Base-by-base conservation (phyloP, 2,797 vertebrate species). In the Luscinia megarhynchos region DNA sequence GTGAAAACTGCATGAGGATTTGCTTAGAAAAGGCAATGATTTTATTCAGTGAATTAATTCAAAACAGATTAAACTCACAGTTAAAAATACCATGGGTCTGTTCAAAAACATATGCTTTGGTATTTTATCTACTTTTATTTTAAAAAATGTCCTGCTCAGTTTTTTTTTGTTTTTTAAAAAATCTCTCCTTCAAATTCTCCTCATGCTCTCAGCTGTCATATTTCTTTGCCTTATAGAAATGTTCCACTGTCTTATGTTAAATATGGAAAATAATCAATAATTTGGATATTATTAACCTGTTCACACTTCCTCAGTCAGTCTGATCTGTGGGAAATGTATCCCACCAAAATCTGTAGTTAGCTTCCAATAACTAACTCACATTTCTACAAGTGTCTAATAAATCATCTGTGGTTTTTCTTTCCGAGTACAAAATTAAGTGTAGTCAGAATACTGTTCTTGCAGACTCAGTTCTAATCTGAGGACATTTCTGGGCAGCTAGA, bases 21-120 rank as follows among this genome's bases (percentile, higher is more conserved):
- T 87, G 5, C 36, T 84, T 73, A 61, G 51, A 73, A 92, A 88
- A 92, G 5, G 27, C 15, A 58, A 18, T 70, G 22, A 26, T 76
- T 94, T 91, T 84, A 53, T 73, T 76, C 53, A 76, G 45, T n/a
- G 12, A 86, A 76, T 93, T 58, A 87, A 93, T 81, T 92, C 34
- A 84, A 92, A 93, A 40, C 64, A 94, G 53, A 30, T 73, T 43
- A 76, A 89, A 75, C 40, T 73, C 59, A 46, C 43, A 68, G 57
- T 72, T 89, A 70, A 94, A 87, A 89, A 87, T 77, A 73, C 12
- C 40, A 9, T 34, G 26, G 4, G 10, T 76, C 50, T 61, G 8
- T 75, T 77, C 11, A 58, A 68, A 70, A 84, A 24, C 11, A 24
- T 19, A 61, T 34, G 30, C 18, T 83, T 77, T 21, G 21, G 2